Base-by-base conservation (phyloP, 1,140 invertebrate genomes). In the Bombus confusus region DNA sequence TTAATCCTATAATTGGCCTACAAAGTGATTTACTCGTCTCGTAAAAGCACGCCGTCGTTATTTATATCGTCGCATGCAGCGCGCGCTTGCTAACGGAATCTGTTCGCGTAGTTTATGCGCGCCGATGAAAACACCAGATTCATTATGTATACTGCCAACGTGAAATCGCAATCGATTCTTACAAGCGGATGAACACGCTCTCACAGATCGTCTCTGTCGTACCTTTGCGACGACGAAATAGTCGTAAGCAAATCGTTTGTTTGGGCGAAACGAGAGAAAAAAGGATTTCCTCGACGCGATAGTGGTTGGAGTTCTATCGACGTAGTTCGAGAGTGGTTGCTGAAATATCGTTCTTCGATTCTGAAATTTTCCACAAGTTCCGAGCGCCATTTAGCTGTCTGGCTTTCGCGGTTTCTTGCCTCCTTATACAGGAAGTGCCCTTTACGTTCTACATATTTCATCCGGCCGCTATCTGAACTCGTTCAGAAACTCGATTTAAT, bases 1-100 rank as follows among this genome's bases (percentile, higher is more conserved):
- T 93, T 93, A 93, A 94, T 93, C 90, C 88, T 90, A 91, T 94
- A 94, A 95, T 94, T 94, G 92, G 91, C 86, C 90, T 69, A 88
- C 86, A 88, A 91, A 91, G 91, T 94, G 92, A 94, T 94, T 94
- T 94, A 94, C 85, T 89, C 83, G 81, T 59, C 68, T 86, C 77
- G 87, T 91, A 91, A 94, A 93, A 92, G 89, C 93, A 91, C 75
- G 34, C 39, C 71, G 52, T 52, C 85, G 86, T 92, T 93, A 94
- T 94, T 94, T 94, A 93, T 91, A 92, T 68, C 82, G 59, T 68
- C 73, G 80, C 76, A 59, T 31, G 57, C 73, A 31, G 64, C 66
- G 66, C 64, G 31, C 66, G 62, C 64, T 89, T 57, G 62, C 64
- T 88, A 86, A 86, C 78, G 82, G 87, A 88, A 72, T 84, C 76